These are phyloP conservation scores for Agonopterix heracliana DNA, from an alignment of 2,888 invertebrate genomes.

Conservation along the genomic window DNA sequence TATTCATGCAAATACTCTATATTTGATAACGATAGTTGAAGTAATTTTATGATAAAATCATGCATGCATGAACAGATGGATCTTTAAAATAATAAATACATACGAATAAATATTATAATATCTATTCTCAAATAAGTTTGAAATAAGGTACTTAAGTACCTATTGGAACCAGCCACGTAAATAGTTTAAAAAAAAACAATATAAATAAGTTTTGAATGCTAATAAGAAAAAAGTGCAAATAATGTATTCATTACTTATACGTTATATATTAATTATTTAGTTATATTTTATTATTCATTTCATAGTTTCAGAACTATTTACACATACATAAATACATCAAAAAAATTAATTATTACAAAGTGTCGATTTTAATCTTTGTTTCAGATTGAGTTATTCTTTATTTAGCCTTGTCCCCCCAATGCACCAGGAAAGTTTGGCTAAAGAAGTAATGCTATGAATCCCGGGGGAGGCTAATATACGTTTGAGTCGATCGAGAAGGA, in stretches of 20 bases:
- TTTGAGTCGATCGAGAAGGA: too few species aligned
- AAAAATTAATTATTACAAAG: too few species aligned
- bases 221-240: slow-evolving; percentile 28
- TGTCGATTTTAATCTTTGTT: too few species aligned
- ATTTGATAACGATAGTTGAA: neutral
- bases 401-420: too few species aligned
- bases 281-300: neutral
- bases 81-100: neutral
- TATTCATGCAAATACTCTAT: too few species aligned
- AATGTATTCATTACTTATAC: slow-evolving; percentile 60
- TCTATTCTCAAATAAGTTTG: neutral
- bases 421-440: too few species aligned
- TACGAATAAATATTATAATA: neutral
- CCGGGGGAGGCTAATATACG: too few species aligned
- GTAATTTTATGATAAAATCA: neutral
- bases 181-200: neutral
- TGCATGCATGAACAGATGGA: neutral
- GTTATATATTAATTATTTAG: slow-evolving; percentile 1
- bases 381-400: too few species aligned
- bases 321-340: too few species aligned
- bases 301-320: too few species aligned
- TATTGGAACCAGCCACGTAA: neutral
- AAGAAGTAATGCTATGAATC: too few species aligned
- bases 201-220: neutral
- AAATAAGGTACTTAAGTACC: neutral